Conservation (phyloP, 2,888 invertebrate species). For the Cheilosia urbana region DNA sequence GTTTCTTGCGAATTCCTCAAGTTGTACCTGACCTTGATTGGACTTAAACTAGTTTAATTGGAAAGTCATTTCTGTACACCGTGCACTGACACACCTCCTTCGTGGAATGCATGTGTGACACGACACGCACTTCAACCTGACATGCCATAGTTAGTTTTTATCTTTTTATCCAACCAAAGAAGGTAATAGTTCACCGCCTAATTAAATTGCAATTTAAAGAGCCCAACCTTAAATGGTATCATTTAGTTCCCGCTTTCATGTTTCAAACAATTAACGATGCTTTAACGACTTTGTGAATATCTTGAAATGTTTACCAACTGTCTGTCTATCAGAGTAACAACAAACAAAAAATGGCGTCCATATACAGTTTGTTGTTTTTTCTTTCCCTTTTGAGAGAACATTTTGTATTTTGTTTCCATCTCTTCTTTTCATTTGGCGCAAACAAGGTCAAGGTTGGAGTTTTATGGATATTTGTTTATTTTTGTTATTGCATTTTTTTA, state of each 20-base stretch:
- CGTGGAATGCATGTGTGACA: conserved; percentile 31
- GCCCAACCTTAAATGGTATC: conserved; percentile 30
- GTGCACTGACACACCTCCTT: conserved; percentile 65
- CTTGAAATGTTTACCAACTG: conserved; percentile 56
- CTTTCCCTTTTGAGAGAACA: conserved; percentile 26
- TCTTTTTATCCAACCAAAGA: conserved; percentile 13
- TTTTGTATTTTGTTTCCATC: conserved; percentile 4
- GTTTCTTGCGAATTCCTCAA: conserved; percentile 18
- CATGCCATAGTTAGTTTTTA: conserved; percentile 30
- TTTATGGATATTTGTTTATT: conserved; percentile 24
- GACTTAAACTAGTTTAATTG: conserved; percentile 61
- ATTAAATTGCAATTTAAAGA: conserved; percentile 55
- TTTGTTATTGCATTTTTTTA: not conserved
- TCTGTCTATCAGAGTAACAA: conserved; percentile 42
- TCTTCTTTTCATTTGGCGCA: conserved; percentile 2
- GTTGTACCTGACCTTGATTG: conserved; percentile 61
- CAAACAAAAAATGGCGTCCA: conserved; percentile 7
- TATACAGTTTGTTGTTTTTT: not conserved
- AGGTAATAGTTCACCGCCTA: conserved; percentile 49
- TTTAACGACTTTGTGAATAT: conserved; percentile 52
- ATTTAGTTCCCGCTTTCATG: not conserved
- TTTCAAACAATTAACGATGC: conserved; percentile 33
- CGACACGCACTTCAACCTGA: conserved; percentile 55
- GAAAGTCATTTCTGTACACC: conserved; percentile 48
- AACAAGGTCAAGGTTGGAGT: conserved; percentile 52